Conservation (phyloP, 2,113 vertebrate genomes). For the Oncorhynchus keta region DNA sequence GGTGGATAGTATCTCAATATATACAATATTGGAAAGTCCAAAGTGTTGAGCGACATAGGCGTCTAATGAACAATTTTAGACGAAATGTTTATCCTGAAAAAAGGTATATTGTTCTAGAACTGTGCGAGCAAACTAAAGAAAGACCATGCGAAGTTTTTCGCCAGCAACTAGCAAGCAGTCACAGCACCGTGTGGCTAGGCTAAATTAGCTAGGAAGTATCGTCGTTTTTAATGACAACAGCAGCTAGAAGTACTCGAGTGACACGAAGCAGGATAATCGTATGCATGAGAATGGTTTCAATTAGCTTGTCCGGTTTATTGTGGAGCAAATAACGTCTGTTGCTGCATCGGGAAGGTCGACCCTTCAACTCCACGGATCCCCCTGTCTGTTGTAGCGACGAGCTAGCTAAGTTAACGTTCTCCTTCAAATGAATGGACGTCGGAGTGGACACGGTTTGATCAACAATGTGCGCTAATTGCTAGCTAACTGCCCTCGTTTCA, state of each 20-base stretch:
- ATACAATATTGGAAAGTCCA: neutral
- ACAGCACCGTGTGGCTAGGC: neutral
- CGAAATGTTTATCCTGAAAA: neutral
- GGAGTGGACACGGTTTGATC: neutral
- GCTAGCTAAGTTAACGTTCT: neutral
- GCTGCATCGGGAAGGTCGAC: neutral
- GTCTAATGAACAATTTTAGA: neutral
- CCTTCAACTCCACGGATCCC: neutral
- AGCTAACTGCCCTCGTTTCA: constrained; percentile 7
- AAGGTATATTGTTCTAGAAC: neutral
- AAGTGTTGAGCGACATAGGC: neutral
- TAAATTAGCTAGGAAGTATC: constrained; percentile 2
- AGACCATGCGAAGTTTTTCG: neutral
- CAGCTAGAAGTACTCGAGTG: neutral
- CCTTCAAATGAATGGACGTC: neutral
- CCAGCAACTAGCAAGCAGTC: neutral
- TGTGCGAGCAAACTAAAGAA: neutral
- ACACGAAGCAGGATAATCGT: constrained; percentile 1
- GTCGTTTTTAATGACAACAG: neutral
- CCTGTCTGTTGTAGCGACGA: neutral
- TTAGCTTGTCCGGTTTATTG: neutral
- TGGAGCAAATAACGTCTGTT: neutral
- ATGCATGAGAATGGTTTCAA: neutral
- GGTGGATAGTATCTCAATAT: neutral
- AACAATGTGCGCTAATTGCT: constrained; percentile 24